Evolutionary conservation across 2,113 vertebrate genomes (phyloP), one percentile per base, ranked within the genome.

Genomic region (Aspiorhynchus laticeps): DNA sequence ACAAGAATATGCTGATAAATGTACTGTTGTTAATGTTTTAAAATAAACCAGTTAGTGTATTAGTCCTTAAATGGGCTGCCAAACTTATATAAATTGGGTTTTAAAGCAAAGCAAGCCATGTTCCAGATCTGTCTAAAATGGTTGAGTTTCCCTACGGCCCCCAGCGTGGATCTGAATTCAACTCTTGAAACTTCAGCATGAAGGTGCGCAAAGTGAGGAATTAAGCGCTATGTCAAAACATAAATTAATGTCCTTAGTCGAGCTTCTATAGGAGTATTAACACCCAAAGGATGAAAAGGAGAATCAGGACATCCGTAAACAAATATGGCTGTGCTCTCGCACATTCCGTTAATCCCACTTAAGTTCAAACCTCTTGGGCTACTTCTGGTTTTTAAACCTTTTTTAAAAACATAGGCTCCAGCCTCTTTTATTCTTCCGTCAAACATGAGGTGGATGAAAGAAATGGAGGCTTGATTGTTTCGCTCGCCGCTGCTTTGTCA

Each of bases 321-420:
- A 91, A 88, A 94, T 84, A 41, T 71, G 80, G 69, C 83, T 88
- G 59, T 73, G 79, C 86, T 86, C 74, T 85, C 86, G 82, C 76
- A 14, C 31, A 78, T 21, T 15, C 36, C 43, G 80, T 73, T 92
- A 93, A 93, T 91, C 90, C 90, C 87, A 69, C 90, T 93, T 93
- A 91, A 92, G 33, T 92, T 88, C 87, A 89, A 88, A 88, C 90
- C 88, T 91, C 90, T 73, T 75, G 83, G 87, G 88, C 69, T 86
- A 75, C 86, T 90, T 88, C 80, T 86, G 63, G 8, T 61, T 61
- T 85, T 91, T 80, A 84, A 89, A 90, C 90, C 31, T 9, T 59
- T 83, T 69, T 82, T 67, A 79, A 91, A 89, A 90, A 33, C 31
- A 86, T 28, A 90, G 86, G 80, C 86, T 87, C 85, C 88, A 84